A percentile compares a stretch with the other conserved stretches of the same genome.
These are phyloP conservation scores for Gadus chalcogrammus DNA, from an alignment of 2,113 vertebrate genomes.

Conservation along the genomic window DNA sequence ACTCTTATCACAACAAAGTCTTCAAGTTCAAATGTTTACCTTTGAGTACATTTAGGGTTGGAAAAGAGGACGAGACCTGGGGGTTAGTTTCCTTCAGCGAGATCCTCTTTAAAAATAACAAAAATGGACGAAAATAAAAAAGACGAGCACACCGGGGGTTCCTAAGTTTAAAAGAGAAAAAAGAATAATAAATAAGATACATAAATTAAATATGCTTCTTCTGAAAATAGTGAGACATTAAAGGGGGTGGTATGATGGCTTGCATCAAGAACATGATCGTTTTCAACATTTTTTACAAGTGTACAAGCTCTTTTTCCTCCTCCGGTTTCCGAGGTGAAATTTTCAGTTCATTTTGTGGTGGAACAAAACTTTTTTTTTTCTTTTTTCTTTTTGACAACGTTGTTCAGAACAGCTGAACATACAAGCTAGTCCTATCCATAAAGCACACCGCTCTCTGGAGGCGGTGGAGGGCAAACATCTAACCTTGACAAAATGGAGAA, in stretches of 20 bases:
- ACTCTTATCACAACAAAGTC: conserved; percentile 68
- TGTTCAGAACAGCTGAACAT: conserved; percentile 28
- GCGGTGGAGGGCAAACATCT: conserved; percentile 30
- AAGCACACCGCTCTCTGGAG: conserved; percentile 19
- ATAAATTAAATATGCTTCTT: neutral
- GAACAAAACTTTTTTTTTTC: conserved; percentile 7
- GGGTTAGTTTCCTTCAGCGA: conserved; percentile 14
- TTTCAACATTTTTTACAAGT: conserved; percentile 23
- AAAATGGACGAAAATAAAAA: neutral
- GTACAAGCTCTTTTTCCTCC: neutral
- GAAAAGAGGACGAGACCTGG: conserved; percentile 34
- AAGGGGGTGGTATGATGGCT: conserved; percentile 47
- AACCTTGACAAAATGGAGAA: conserved; percentile 51
- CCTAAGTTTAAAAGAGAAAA: neutral
- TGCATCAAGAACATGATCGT: conserved; percentile 44
- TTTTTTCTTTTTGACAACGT: no score
- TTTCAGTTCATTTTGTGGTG: conserved; percentile 37
- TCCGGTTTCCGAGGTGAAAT: conserved; percentile 32
- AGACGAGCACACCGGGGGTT: conserved; percentile 33
- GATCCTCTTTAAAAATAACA: conserved; percentile 48
- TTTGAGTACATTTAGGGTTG: conserved; percentile 54
- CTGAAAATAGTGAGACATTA: conserved; percentile 43
- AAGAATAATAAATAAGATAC: no score
- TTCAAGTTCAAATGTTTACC: conserved; percentile 68
- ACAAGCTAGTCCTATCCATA: conserved; percentile 31